These are phyloP conservation scores for Drosophila emarginata DNA, from an alignment of 2,888 invertebrate genomes.

Conservation along the genomic window DNA sequence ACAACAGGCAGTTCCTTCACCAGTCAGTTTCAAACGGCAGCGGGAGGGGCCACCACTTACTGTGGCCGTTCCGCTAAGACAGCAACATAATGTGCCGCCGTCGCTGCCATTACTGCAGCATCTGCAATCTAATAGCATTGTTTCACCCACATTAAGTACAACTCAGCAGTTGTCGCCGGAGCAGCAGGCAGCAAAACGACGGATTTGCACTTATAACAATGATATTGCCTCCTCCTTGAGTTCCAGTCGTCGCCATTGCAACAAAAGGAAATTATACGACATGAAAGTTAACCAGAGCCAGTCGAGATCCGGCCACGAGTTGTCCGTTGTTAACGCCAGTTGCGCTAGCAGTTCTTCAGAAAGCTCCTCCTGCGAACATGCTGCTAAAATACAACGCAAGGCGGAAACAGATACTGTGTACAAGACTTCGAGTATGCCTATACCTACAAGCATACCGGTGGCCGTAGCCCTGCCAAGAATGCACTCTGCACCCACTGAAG, in stretches of 20 bases:
- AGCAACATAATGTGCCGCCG: conserved; percentile 28
- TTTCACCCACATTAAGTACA: background rate
- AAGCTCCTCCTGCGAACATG: conserved; percentile 41
- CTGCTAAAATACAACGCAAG: conserved; percentile 64
- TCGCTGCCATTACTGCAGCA: conserved; percentile 31
- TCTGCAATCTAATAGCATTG: conserved; percentile 13
- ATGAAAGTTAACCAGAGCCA: conserved; percentile 36
- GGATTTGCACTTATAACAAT: conserved; percentile 79
- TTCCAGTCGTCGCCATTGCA: conserved; percentile 74
- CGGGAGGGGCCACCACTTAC: conserved; percentile 59
- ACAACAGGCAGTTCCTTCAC: conserved; percentile 6
- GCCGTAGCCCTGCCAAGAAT: conserved; percentile 43
- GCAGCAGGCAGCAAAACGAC: conserved; percentile 77
- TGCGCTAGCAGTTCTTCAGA: conserved; percentile 55
- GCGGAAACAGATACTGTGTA: conserved; percentile 42
- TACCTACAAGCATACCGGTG: conserved; percentile 46
- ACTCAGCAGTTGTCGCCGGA: conserved; percentile 70
- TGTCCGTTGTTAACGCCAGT: background rate
- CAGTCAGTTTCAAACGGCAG: conserved; percentile 70
- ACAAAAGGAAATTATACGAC: conserved; percentile 70
- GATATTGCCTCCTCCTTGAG: conserved; percentile 81
- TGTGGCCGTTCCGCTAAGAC: conserved; percentile 53
- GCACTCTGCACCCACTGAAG: conserved; percentile 29
- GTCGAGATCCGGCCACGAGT: conserved; percentile 7
- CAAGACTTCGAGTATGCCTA: conserved; percentile 51